Percentiles rank a stretch among this genome's conserved stretches.
phyloP scores from a whole-genome alignment of 1,140 invertebrate species.

The Drosophila oshimai region DNA sequence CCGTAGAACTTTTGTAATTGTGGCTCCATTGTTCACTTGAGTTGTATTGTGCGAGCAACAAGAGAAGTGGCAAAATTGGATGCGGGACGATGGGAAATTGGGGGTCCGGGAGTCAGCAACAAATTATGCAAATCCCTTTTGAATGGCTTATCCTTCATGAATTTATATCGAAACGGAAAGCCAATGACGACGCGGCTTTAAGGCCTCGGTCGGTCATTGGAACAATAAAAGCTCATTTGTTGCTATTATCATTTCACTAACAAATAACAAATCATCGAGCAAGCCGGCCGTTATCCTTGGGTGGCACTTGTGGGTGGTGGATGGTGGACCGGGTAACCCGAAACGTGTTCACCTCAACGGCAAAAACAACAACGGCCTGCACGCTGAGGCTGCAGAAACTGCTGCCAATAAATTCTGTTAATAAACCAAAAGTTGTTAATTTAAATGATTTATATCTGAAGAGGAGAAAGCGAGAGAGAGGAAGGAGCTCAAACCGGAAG shows the following conservation, averaged over 20 bases:
- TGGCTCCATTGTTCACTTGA: constrained; percentile 47
- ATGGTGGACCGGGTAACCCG: constrained; percentile 4
- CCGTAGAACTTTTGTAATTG: constrained; percentile 47
- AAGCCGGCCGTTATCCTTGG: constrained; percentile 25
- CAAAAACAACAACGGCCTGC: constrained; percentile 20
- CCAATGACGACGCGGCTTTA: constrained; percentile 61
- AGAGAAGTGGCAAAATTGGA: constrained; percentile 13
- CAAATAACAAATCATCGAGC: constrained; percentile 77
- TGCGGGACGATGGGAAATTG: not conserved
- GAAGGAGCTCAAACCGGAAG: constrained; percentile 4
- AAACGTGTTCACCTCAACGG: constrained; percentile 59
- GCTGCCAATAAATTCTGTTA: constrained; percentile 82
- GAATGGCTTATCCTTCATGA: constrained; percentile 79
- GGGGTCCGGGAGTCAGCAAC: constrained; percentile 29
- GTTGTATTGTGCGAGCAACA: constrained; percentile 24
- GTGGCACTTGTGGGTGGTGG: not conserved
- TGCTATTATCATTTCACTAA: constrained; percentile 80
- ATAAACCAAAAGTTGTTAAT: constrained; percentile 83
- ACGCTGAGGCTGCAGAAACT: constrained; percentile 72
- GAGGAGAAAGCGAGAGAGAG: not conserved
- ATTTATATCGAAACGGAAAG: constrained; percentile 74
- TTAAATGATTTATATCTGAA: constrained; percentile 82
- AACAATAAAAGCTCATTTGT: constrained; percentile 81
- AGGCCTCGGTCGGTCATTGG: constrained; percentile 45
- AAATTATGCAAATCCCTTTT: constrained; percentile 74